Conservation (phyloP, 2,888 invertebrate species). For the Meloe dianella region DNA sequence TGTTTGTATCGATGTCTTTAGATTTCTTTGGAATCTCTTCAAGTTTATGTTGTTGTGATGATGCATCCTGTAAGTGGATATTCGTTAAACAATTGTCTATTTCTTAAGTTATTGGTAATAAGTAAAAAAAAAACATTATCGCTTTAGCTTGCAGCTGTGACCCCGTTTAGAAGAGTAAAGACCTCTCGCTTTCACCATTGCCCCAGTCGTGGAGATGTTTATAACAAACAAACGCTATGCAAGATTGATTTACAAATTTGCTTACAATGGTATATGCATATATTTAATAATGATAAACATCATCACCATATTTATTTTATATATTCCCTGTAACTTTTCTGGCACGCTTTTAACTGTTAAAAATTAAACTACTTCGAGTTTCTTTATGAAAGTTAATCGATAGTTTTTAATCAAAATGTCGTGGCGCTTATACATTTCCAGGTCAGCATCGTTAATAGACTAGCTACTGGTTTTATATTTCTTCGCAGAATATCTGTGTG, state of each 20-base stretch:
- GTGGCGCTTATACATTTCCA: slow-evolving; percentile 12
- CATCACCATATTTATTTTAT: neutral
- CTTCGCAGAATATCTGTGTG: neutral
- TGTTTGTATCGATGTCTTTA: slow-evolving; percentile 56
- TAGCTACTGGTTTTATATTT: slow-evolving; percentile 5
- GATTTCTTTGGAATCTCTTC: slow-evolving; percentile 42
- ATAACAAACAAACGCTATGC: neutral
- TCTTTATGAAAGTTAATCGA: slow-evolving; percentile 14
- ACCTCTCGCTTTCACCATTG: slow-evolving; percentile 56
- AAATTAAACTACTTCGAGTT: slow-evolving; percentile 9
- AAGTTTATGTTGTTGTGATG: slow-evolving; percentile 40
- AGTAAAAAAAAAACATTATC: slow-evolving; percentile 8
- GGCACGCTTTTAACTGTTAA: neutral
- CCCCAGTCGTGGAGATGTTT: slow-evolving; percentile 46
- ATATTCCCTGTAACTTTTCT: neutral
- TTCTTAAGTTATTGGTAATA: neutral
- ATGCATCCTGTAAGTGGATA: slow-evolving; percentile 33
- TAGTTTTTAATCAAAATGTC: slow-evolving; percentile 8
- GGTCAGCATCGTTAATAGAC: slow-evolving; percentile 9
- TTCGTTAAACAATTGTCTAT: neutral
- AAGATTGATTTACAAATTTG: neutral
- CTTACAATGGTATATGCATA: neutral
- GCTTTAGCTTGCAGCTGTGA: slow-evolving; percentile 40
- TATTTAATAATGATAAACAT: neutral
- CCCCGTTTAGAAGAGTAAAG: slow-evolving; percentile 50